These are phyloP conservation scores for Scaptomyza polygonia DNA, from an alignment of 2,888 invertebrate genomes.

Conservation along the genomic window DNA sequence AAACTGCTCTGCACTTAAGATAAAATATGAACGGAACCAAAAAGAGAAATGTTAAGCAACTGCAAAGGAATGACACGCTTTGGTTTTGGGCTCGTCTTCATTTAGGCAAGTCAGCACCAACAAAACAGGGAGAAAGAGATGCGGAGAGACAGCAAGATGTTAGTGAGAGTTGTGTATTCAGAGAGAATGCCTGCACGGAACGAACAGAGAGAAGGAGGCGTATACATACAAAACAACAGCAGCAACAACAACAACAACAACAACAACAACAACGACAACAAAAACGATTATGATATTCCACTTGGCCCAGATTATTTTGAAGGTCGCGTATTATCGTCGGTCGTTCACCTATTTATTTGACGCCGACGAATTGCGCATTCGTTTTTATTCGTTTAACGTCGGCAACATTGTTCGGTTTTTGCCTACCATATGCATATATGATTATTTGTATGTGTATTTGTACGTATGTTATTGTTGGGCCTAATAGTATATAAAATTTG, in stretches of 20 bases:
- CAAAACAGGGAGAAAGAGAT: neutral
- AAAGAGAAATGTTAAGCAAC: no score
- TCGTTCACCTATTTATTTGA: conserved; percentile 84
- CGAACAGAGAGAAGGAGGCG: neutral
- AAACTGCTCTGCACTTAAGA: no score
- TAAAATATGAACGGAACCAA: no score
- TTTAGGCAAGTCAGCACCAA: neutral
- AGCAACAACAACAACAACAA: conserved; percentile 10
- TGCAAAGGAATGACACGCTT: conserved; percentile 10
- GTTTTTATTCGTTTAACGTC: conserved; percentile 24
- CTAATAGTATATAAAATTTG: conserved; percentile 15
- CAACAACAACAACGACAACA: conserved; percentile 12
- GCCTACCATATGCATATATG: neutral
- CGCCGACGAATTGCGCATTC: conserved; percentile 30
- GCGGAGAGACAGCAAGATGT: conserved; percentile 1
- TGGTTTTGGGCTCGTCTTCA: conserved; percentile 23
- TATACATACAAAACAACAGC: conserved; percentile 25
- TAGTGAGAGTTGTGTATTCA: conserved; percentile 9
- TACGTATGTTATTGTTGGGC: conserved; percentile 18
- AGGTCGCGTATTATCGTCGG: conserved; percentile 84
- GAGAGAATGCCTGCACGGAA: conserved; percentile 16
- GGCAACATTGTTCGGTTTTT: conserved; percentile 17
- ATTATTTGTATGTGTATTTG: neutral
- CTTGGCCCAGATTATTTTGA: conserved; percentile 85
- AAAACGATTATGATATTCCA: conserved; percentile 77